phyloP scores from a whole-genome alignment of 2,797 vertebrate species.

The Myotis findleyi region DNA sequence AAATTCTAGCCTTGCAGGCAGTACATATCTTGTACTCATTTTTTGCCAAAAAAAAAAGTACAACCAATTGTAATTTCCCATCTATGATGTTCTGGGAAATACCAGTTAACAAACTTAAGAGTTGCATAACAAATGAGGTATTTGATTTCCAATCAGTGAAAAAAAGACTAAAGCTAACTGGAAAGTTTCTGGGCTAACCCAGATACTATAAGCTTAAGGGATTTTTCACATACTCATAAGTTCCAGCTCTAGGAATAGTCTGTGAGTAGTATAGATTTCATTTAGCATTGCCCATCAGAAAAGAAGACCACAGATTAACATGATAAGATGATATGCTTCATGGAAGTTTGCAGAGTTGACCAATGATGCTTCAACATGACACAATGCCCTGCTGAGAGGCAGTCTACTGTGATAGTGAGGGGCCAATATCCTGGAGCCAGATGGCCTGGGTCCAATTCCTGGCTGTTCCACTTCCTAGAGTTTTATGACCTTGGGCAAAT shows the following conservation, averaged over 20 bases:
- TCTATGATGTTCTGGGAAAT: slow-evolving; percentile 54
- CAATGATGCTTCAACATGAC: neutral
- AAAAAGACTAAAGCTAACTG: neutral
- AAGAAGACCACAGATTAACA: neutral
- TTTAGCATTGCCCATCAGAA: neutral
- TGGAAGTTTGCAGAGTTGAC: neutral
- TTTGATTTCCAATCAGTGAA: neutral
- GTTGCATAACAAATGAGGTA: slow-evolving; percentile 4
- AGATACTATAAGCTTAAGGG: slow-evolving; percentile 37
- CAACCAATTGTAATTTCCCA: neutral
- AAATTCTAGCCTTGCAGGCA: neutral
- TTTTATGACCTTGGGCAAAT: neutral
- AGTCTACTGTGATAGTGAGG: neutral
- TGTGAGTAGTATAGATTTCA: neutral
- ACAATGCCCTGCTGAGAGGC: neutral
- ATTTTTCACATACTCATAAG: slow-evolving; percentile 26
- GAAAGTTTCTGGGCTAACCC: neutral
- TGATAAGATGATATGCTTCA: neutral
- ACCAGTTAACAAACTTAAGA: neutral
- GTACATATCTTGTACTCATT: neutral
- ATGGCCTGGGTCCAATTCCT: slow-evolving; percentile 12
- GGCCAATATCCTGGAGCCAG: neutral
- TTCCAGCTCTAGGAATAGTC: neutral
- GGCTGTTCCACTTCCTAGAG: neutral
- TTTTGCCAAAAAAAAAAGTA: neutral